Percentiles rank a stretch among this genome's conserved stretches.
Evolutionary conservation across 2,113 vertebrate species (phyloP).

Genomic region (Gobio gobio): DNA sequence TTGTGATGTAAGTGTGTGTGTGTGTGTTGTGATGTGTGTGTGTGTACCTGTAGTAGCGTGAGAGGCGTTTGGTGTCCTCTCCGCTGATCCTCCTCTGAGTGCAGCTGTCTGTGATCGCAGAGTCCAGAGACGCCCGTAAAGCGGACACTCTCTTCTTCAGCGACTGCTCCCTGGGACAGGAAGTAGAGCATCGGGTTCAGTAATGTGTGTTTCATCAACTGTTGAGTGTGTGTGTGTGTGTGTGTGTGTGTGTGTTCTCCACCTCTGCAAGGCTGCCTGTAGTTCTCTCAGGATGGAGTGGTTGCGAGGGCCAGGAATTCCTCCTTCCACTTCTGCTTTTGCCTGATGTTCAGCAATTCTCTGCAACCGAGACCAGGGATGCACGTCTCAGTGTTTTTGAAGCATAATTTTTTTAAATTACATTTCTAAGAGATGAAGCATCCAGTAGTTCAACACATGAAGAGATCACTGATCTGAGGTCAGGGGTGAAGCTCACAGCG

Average conservation of each 20-base stretch:
- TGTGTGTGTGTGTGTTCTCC: slow-evolving; percentile 30
- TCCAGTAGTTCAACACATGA: not conserved
- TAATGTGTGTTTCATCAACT: not conserved
- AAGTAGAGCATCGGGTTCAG: not conserved
- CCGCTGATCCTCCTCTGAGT: slow-evolving; percentile 69
- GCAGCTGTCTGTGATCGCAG: slow-evolving; percentile 67
- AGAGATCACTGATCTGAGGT: no score
- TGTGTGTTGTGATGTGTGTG: no score
- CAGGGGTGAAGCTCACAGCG: no score
- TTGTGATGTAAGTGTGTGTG: no score
- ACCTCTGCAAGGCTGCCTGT: slow-evolving; percentile 74
- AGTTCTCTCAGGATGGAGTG: slow-evolving; percentile 72
- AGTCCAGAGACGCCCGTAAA: slow-evolving; percentile 77
- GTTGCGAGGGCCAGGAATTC: slow-evolving; percentile 57
- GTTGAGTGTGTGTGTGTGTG: not conserved
- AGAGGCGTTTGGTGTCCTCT: slow-evolving; percentile 75
- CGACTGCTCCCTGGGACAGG: slow-evolving; percentile 69
- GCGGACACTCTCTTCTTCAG: slow-evolving; percentile 72
- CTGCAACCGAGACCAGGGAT: slow-evolving; percentile 62
- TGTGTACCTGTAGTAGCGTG: slow-evolving; percentile 81
- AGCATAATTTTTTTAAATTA: no score
- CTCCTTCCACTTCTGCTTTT: slow-evolving; percentile 51
- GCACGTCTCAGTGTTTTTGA: not conserved
- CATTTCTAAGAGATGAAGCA: not conserved
- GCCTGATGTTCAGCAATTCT: slow-evolving; percentile 61